Conservation (phyloP, 2,888 invertebrate species). For the Vandiemenella viatica region DNA sequence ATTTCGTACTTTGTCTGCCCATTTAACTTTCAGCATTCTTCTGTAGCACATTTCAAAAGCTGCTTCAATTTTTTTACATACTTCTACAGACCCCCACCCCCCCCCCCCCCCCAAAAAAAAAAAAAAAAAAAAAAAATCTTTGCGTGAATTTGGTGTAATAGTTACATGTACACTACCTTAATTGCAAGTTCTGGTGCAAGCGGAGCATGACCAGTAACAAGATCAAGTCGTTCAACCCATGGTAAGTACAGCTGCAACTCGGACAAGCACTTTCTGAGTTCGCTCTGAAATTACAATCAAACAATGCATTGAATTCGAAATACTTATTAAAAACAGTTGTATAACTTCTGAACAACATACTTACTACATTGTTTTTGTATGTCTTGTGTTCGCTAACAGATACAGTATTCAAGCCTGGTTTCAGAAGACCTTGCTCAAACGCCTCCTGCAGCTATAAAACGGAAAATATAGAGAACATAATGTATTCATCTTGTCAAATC, state of each 20-base stretch:
- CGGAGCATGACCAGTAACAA: slow-evolving; percentile 60
- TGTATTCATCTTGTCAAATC: not conserved
- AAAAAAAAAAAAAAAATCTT: no score
- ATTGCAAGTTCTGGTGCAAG: slow-evolving; percentile 71
- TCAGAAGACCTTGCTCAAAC: not conserved
- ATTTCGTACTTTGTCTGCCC: no score
- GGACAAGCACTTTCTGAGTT: slow-evolving; percentile 27
- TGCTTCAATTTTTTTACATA: no score
- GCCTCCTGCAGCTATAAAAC: not conserved
- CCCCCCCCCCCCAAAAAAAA: no score
- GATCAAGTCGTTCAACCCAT: slow-evolving; percentile 78
- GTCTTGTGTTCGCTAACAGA: not conserved
- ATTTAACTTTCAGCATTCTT: no score
- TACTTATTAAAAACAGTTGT: no score
- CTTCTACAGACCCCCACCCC: no score
- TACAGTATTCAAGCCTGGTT: not conserved
- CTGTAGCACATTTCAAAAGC: no score
- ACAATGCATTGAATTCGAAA: no score
- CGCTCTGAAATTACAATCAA: no score
- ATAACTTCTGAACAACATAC: no score
- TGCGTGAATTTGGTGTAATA: no score
- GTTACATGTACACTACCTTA: slow-evolving; percentile 22
- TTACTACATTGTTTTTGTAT: not conserved
- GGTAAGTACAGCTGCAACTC: slow-evolving; percentile 56
- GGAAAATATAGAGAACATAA: not conserved